These are phyloP conservation scores for Athrips mouffetella DNA, from an alignment of 2,888 invertebrate species.

Conservation along the genomic window DNA sequence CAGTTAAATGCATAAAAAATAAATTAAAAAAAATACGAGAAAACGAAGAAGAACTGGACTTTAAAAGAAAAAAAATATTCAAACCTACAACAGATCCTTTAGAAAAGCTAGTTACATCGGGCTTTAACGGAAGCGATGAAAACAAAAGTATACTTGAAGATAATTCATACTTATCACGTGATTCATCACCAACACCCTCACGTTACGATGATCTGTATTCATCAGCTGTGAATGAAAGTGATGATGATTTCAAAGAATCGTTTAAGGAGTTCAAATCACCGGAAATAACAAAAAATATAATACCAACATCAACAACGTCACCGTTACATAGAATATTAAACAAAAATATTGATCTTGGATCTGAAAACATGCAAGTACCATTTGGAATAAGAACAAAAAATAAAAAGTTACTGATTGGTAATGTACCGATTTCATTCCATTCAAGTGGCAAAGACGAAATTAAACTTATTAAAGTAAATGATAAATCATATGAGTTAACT, in stretches of 20 bases:
- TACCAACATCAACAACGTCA: too few species aligned
- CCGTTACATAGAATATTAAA: too few species aligned
- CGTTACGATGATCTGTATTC: too few species aligned
- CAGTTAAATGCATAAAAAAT: conserved; percentile 5
- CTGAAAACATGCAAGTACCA: not conserved
- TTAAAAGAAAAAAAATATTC: not conserved
- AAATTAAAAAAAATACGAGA: conserved; percentile 8
- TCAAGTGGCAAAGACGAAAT: not conserved
- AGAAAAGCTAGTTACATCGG: not conserved
- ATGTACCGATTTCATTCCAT: conserved; percentile 7
- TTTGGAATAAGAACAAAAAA: not conserved
- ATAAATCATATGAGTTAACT: conserved; percentile 15
- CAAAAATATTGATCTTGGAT: not conserved
- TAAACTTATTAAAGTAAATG: not conserved
- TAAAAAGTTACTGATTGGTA: conserved; percentile 15
- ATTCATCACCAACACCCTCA: too few species aligned
- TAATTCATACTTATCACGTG: not conserved
- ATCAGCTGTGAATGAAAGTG: too few species aligned
- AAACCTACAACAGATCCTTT: conserved; percentile 12
- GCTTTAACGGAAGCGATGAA: not conserved
- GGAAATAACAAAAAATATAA: too few species aligned
- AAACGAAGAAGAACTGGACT: not conserved
- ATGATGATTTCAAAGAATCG: too few species aligned
- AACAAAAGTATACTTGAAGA: not conserved
- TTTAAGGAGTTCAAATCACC: too few species aligned